Evolutionary conservation across 2,797 vertebrate species (phyloP), one percentile per base, ranked within the genome.

Genomic region (Crax fasciolata): DNA sequence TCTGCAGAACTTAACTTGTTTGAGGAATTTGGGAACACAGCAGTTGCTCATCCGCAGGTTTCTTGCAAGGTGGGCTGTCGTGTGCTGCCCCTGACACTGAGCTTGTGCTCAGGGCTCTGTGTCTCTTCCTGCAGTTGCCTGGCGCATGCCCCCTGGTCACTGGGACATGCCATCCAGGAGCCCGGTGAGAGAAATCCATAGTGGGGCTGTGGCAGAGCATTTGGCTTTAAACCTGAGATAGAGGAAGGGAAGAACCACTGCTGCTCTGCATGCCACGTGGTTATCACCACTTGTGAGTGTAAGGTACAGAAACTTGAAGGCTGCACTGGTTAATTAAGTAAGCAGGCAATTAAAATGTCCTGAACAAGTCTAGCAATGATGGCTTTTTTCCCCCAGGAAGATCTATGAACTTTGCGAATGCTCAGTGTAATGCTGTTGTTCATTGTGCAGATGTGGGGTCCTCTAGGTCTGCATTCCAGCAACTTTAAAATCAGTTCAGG

Each of bases 181-280:
- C 17, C 20, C 0, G 0, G 1, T 5, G 62, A 58, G n/a, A 61
- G 68, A 44, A 27, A 0, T 16, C 43, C 27, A 0, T 1, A 32
- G 20, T 6, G 61, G 13, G 17, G 43, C 19, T 84, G 43, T 43
- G 55, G 63, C 21, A 85, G 66, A 48, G 35, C 32, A 25, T 78
- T 62, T 68, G 15, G 38, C 49, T 74, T 65, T 43, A 54, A 75
- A n/a, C 11, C 41, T 79, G 38, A 43, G 43, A 9, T 23, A 38
- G 1, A 4, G 6, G 39, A 65, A 55, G 41, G 72, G 77, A 39
- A 84, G 44, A 30, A n/a, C 21, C 20, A 1, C 3, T 27, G 49
- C 41, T 13, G 3, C 28, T 54, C 79, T 30, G 35, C 14, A 9
- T 48, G 28, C 63, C 20, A 1, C 46, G 2, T 3, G 27, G 23